Base-by-base conservation (phyloP, 2,797 vertebrate genomes). In the Enteromius treurensis region DNA sequence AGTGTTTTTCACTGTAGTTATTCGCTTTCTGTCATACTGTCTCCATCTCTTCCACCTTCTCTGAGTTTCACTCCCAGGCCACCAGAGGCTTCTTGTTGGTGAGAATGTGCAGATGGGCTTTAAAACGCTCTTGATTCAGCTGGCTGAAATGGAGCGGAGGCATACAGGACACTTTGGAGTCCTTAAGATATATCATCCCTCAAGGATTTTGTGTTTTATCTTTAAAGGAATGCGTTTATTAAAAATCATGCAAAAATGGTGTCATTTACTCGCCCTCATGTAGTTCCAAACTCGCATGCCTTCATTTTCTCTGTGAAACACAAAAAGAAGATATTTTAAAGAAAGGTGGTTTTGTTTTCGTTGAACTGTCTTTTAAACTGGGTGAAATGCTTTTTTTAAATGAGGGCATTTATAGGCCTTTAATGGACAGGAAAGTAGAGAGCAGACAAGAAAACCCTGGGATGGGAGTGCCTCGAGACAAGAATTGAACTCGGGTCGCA, bases 111-210 rank as follows among this genome's bases (percentile, higher is more conserved):
- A 88, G 84, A 89, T 80, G 77, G 88, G 71, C 85, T 89, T 89
- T 89, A 88, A 90, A 90, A 89, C 73, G 79, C 85, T 91, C 84
- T 86, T 77, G 80, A 91, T 91, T 90, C 83, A 90, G 86, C 81
- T 51, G 0, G 80, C 79, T 88, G 88, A 91, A 92, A 91, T 88
- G 86, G 77, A 83, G 65, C 71, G 78, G 64, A 81, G 34, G 19
- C 2, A 9, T 29, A 45, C 26, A 15, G 76, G 70, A 80, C 60
- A 68, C 11, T 42, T 73, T 49, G 45, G 83, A 29, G 45, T 53
- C 65, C 40, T 80, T 42, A 78, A 80, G 77, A 40, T 55, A 37
- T 77, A 49, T 77, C 47, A 69, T 40, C 37, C 47, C 19, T n/a
- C 29, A 75, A 34, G 49, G 34, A 75, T 37, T 73, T 51, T 49